Evolutionary conservation across 1,140 invertebrate species (phyloP).

Genomic region (Tetragnatha versicolor): DNA sequence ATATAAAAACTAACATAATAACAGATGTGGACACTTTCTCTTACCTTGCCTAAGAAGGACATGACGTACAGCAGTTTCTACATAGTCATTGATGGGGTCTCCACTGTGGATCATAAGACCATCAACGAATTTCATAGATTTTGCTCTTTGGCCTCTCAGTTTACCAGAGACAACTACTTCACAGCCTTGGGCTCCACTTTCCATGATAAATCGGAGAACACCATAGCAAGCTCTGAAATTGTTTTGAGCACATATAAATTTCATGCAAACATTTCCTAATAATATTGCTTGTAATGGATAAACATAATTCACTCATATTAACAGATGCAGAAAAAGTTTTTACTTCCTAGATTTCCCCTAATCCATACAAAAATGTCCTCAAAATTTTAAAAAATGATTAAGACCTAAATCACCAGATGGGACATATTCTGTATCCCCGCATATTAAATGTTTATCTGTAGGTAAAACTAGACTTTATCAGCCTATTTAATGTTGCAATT

Average conservation of each 20-base stretch:
- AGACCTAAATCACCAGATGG: too few relatives aligned
- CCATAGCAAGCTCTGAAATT: constrained; percentile 91
- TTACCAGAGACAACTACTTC: constrained; percentile 99
- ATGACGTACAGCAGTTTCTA: constrained; percentile 96
- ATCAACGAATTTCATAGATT: constrained; percentile 99
- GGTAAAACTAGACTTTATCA: too few relatives aligned
- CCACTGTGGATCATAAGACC: constrained; percentile 99
- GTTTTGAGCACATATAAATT: not conserved
- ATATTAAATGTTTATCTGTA: too few relatives aligned
- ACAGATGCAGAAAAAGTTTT: too few relatives aligned
- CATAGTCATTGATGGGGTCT: constrained; percentile 97
- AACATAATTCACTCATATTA: not conserved
- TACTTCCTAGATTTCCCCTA: too few relatives aligned
- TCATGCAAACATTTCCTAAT: not conserved
- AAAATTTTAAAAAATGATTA: too few relatives aligned
- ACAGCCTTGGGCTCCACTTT: constrained; percentile 93
- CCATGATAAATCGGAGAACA: constrained; percentile 99
- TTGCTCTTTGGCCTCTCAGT: constrained; percentile 97
- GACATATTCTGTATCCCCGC: too few relatives aligned
- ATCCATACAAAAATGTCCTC: too few relatives aligned
- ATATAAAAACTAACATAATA: not conserved
- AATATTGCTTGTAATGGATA: not conserved
- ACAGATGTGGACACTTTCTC: too few relatives aligned
- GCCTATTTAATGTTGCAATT: too few relatives aligned
- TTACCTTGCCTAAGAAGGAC: constrained; percentile 94